Percentiles rank a stretch among this genome's conserved stretches.
Conservation (phyloP, 1,140 invertebrate species). For the Drosophila parabipectinata region DNA sequence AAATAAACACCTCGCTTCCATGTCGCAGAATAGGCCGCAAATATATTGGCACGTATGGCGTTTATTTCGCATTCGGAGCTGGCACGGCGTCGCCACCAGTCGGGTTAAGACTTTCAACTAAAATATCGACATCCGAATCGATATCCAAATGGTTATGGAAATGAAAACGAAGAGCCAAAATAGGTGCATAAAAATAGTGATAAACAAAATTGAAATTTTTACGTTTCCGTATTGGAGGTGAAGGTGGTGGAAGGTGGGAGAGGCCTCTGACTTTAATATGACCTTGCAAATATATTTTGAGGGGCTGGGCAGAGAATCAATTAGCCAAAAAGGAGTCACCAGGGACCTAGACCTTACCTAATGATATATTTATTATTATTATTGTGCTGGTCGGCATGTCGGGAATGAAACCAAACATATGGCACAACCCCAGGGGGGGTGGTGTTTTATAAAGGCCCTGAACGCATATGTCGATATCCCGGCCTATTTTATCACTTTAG, state of each 20-base stretch:
- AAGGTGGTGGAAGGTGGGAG: no score
- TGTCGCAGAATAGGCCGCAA: constrained; percentile 64
- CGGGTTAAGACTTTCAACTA: constrained; percentile 53
- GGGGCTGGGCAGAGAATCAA: constrained; percentile 14
- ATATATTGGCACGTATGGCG: constrained; percentile 64
- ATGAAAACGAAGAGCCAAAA: constrained; percentile 12
- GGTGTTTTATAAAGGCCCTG: constrained; percentile 49
- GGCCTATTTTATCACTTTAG: constrained; percentile 23
- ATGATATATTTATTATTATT: constrained; percentile 55
- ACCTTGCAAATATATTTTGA: constrained; percentile 29
- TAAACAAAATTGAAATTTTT: constrained; percentile 55
- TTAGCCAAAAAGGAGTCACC: constrained; percentile 14
- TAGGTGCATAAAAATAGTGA: constrained; percentile 54
- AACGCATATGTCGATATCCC: constrained; percentile 48
- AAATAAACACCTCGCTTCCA: constrained; percentile 45
- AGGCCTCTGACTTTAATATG: neutral
- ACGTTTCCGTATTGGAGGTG: neutral
- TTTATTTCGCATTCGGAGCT: constrained; percentile 60
- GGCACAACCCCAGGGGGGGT: constrained; percentile 12
- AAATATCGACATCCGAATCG: constrained; percentile 21
- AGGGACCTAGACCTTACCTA: constrained; percentile 41
- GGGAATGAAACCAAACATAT: constrained; percentile 29
- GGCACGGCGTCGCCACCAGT: constrained; percentile 20
- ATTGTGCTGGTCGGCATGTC: neutral
- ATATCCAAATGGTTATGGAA: constrained; percentile 12